Base-by-base conservation (phyloP, 2,888 invertebrate genomes). In the Zygaena filipendulae region DNA sequence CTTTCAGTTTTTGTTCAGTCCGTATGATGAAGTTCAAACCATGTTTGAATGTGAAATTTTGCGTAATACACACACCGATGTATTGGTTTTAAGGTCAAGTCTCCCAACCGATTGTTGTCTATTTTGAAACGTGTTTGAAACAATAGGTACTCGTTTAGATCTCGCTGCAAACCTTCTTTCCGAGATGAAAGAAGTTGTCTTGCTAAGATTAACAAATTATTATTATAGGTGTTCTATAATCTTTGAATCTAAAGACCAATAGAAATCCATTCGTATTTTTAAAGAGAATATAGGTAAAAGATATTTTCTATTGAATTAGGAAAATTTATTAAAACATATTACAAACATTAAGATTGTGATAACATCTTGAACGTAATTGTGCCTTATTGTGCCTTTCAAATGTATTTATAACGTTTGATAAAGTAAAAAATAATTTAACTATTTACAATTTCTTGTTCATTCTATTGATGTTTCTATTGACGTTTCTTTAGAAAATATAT, bases 371-470 rank as follows among this genome's bases (percentile, higher is more conserved):
- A 4, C 58, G 59, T 67, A 69, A 67, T 66, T 66, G 74, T 79
- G 77, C 75, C 77, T 79, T 70, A 69, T 66, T 69, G 74, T 79
- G 77, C 75, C 74, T 77, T 72, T 67, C 52, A 55, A 64, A 58
- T 53, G 52, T 75, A 75, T 75, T 74, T 75, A 72, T 74, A 72
- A 63, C 52, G 55, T 71, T 66, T 64, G 67, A 59, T 62, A 59
- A 63, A 64, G 49, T 59, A 59, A 51, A 59, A 49, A 61, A 44
- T 38, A 43, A 41, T 49, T 43, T 63, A 69, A n/a, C n/a, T 69
- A 64, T 68, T 64, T 69, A 69, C 62, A 66, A 48, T 52, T 57
- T 58, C 60, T 55, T 61, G 58, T 59, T 62, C 57, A 52, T 57
- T 52, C 47, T 62, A 56, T 62, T 57, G 53, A 63, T 62, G 49